phyloP scores from a whole-genome alignment of 1,140 invertebrate genomes.

The Eriocheir sinensis region DNA sequence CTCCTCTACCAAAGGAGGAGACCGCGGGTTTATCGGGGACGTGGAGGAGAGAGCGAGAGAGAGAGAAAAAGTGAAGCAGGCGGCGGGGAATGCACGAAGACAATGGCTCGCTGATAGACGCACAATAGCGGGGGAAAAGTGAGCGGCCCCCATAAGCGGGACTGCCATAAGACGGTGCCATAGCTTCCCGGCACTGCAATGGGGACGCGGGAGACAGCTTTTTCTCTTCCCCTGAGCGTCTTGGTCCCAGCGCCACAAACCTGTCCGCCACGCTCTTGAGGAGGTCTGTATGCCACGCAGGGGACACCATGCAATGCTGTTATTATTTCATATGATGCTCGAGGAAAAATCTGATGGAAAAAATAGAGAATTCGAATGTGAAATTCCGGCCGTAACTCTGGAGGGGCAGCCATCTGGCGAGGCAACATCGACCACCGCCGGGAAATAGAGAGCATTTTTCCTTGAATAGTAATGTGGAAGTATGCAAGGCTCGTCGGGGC shows the following conservation, averaged over 20 bases:
- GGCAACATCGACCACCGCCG: neutral
- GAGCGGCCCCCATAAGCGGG: neutral
- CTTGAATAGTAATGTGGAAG: neutral
- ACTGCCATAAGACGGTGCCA: neutral
- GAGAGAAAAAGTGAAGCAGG: neutral
- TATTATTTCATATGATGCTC: neutral
- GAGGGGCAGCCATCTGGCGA: neutral
- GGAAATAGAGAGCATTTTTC: slow-evolving; percentile 1
- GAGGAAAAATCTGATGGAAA: neutral
- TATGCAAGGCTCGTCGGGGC: neutral
- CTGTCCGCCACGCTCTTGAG: too few relatives aligned
- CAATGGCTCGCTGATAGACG: neutral
- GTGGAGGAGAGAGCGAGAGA: too few relatives aligned
- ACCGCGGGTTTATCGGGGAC: too few relatives aligned
- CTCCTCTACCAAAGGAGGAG: too few relatives aligned
- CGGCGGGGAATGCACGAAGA: neutral
- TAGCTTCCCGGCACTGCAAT: neutral
- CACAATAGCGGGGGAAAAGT: neutral
- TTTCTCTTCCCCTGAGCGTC: neutral
- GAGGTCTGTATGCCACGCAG: too few relatives aligned
- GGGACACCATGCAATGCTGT: too few relatives aligned
- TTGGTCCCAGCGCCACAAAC: neutral
- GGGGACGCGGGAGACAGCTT: neutral
- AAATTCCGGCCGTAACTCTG: neutral
- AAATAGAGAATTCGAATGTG: neutral